phyloP scores from a whole-genome alignment of 1,140 invertebrate species.

The Atta texana region DNA sequence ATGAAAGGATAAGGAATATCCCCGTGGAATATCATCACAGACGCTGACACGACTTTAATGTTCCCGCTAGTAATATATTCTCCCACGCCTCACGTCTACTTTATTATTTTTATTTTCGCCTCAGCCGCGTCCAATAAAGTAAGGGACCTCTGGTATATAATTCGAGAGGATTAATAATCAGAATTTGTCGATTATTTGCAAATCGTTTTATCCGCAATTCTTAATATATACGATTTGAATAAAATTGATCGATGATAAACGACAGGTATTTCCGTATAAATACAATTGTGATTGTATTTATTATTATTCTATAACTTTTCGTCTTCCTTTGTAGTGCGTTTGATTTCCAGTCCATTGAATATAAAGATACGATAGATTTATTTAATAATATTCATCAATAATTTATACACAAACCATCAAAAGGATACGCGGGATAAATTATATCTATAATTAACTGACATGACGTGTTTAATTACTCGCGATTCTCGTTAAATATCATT shows the following conservation, averaged over 20 bases:
- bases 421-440: slow-evolving; percentile 36
- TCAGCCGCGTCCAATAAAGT: slow-evolving; percentile 22
- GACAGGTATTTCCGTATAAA: slow-evolving; percentile 10
- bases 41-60: slow-evolving; percentile 60
- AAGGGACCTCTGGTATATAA: not conserved
- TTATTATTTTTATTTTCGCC: slow-evolving; percentile 51
- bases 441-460: slow-evolving; percentile 46
- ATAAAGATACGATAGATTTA: slow-evolving; percentile 27
- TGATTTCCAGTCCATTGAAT: slow-evolving; percentile 17
- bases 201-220: slow-evolving; percentile 10
- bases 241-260: slow-evolving; percentile 12
- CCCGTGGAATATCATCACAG: slow-evolving; percentile 52
- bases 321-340: slow-evolving; percentile 9
- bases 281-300: slow-evolving; percentile 5
- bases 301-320: slow-evolving; percentile 30
- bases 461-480: slow-evolving; percentile 33
- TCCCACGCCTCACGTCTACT: not conserved
- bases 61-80: slow-evolving; percentile 47
- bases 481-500: slow-evolving; percentile 54
- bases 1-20: slow-evolving; percentile 63
- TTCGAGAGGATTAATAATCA: slow-evolving; percentile 18
- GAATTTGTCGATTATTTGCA: slow-evolving; percentile 36
- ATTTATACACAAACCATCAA: slow-evolving; percentile 39
- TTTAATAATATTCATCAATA: slow-evolving; percentile 53
- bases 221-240: slow-evolving; percentile 16